These are phyloP conservation scores for Ethmia dodecea DNA, from an alignment of 2,888 invertebrate genomes.

Conservation along the genomic window DNA sequence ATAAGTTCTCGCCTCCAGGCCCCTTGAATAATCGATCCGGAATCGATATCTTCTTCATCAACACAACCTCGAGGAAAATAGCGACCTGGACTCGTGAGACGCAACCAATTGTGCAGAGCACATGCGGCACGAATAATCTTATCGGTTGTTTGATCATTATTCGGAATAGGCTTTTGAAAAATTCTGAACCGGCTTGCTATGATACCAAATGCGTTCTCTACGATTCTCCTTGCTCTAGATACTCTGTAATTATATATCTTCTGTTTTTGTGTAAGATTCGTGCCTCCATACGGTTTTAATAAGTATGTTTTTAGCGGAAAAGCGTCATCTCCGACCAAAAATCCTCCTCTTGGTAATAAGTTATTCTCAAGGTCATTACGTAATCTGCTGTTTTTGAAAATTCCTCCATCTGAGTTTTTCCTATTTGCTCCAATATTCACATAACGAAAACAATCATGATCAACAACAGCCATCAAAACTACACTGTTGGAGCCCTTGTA, in stretches of 20 bases:
- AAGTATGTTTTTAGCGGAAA: not conserved
- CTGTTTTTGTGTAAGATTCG: not conserved
- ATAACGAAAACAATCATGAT: constrained; percentile 7
- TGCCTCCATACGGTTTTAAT: not conserved
- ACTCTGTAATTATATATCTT: not conserved
- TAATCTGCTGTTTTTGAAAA: not conserved
- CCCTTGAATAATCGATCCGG: constrained; percentile 13
- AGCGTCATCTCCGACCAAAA: not conserved
- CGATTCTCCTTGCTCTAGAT: not conserved
- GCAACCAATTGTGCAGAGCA: constrained; percentile 22
- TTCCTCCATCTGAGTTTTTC: not conserved
- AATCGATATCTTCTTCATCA: constrained; percentile 12
- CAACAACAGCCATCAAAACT: constrained; percentile 9
- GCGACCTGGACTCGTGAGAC: constrained; percentile 12
- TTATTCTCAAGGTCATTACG: not conserved
- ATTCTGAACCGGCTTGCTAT: not conserved
- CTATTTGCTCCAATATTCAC: constrained; percentile 4
- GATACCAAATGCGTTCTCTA: not conserved
- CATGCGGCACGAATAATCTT: constrained; percentile 17
- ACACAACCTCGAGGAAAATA: constrained; percentile 11
- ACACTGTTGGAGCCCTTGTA: constrained; percentile 6
- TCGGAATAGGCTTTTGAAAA: not conserved
- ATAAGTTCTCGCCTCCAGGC: constrained; percentile 13
- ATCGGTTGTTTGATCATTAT: constrained; percentile 5
- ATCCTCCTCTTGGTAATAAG: not conserved